Conservation (phyloP, 2,797 vertebrate genomes). For the Gastrophryne carolinensis region DNA sequence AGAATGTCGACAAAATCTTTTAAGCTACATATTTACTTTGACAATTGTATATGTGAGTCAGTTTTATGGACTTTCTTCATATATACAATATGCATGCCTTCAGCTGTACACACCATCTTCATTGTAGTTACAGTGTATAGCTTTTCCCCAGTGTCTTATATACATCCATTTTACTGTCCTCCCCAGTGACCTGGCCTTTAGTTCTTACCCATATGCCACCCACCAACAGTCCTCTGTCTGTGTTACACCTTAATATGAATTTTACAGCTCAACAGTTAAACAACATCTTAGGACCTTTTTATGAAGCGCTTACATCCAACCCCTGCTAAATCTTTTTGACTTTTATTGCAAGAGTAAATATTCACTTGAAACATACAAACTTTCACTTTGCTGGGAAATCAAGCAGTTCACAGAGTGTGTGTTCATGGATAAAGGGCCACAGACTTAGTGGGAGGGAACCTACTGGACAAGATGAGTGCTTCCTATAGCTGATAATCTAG, state of each 20-base stretch:
- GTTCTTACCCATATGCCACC: not conserved
- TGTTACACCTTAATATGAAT: slow-evolving; percentile 11
- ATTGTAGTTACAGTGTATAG: not conserved
- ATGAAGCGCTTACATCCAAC: not conserved
- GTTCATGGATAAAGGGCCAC: not conserved
- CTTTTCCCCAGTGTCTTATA: not conserved
- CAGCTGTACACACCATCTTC: not conserved
- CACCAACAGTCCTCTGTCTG: slow-evolving; percentile 10
- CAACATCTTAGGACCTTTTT: not conserved
- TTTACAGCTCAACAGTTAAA: slow-evolving; percentile 20
- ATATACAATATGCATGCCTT: too few relatives aligned
- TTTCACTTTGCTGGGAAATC: not conserved
- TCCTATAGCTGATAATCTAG: too few relatives aligned
- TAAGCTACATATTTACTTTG: too few relatives aligned
- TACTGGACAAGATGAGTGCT: too few relatives aligned
- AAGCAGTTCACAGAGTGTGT: not conserved
- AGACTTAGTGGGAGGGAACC: not conserved
- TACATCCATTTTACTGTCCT: slow-evolving; percentile 7
- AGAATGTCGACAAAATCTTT: too few relatives aligned
- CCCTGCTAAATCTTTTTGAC: slow-evolving; percentile 24
- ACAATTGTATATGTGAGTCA: too few relatives aligned
- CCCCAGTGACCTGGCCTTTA: not conserved
- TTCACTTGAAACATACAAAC: not conserved
- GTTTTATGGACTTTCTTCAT: too few relatives aligned
- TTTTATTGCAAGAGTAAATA: slow-evolving; percentile 19